Evolutionary conservation across 2,113 vertebrate species (phyloP).

Genomic region (Fregata magnificens): DNA sequence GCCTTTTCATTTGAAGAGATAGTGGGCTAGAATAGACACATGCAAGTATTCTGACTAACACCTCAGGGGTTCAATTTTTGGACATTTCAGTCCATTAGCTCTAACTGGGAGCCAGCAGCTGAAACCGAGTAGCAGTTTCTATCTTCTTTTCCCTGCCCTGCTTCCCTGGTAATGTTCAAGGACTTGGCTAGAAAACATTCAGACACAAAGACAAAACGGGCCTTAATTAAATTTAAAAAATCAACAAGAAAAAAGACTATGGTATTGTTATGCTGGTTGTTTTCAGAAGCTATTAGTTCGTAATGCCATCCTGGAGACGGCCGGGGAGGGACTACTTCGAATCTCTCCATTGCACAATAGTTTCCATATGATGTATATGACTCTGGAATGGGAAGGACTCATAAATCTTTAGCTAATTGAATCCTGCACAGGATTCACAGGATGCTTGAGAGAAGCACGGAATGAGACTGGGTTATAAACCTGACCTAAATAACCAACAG

Average conservation of each 20-base stretch:
- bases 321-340: background rate
- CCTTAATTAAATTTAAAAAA: background rate
- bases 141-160: background rate
- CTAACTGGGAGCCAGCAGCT: background rate
- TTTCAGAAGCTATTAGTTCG: background rate
- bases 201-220: background rate
- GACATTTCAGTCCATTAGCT: background rate
- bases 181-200: background rate
- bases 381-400: background rate
- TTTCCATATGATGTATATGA: conserved; percentile 33
- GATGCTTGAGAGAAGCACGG: background rate
- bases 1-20: background rate
- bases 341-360: background rate
- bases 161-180: background rate
- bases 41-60: background rate
- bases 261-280: background rate
- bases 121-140: background rate
- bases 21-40: background rate
- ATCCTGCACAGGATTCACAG: conserved; percentile 3
- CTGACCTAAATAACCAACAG: background rate
- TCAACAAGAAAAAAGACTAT: background rate
- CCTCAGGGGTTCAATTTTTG: background rate
- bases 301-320: background rate
- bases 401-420: conserved; percentile 43
- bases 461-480: background rate